Evolutionary conservation across 2,888 invertebrate species (phyloP).

Genomic region (Philereme vetulata): DNA sequence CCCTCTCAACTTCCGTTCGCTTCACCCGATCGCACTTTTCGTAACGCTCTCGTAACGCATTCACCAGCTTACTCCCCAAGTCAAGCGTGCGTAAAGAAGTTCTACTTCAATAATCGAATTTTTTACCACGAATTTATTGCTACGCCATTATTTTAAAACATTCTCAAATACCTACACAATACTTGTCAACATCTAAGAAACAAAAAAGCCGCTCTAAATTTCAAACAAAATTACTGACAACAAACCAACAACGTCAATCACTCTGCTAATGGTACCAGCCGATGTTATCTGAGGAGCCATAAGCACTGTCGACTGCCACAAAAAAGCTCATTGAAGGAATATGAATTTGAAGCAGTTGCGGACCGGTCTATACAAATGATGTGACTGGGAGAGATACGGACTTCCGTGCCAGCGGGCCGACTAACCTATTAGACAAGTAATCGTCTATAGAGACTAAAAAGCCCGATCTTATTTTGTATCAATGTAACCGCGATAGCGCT

Average conservation of each 20-base stretch:
- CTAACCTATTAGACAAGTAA: not conserved
- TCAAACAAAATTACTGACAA: slow-evolving; percentile 82
- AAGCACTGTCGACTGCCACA: slow-evolving; percentile 71
- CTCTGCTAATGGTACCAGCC: slow-evolving; percentile 76
- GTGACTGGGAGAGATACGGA: slow-evolving; percentile 53
- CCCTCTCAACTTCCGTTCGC: too few relatives aligned
- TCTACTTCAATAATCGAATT: too few relatives aligned
- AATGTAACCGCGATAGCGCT: too few relatives aligned
- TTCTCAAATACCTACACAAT: slow-evolving; percentile 44
- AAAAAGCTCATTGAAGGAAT: slow-evolving; percentile 70
- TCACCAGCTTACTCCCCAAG: too few relatives aligned
- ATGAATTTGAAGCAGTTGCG: slow-evolving; percentile 66
- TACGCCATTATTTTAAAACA: slow-evolving; percentile 43
- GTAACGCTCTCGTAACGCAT: too few relatives aligned
- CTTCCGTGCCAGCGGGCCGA: slow-evolving; percentile 52
- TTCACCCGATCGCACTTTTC: too few relatives aligned
- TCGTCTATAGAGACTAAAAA: too few relatives aligned
- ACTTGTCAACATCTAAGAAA: slow-evolving; percentile 62
- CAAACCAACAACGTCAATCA: slow-evolving; percentile 81
- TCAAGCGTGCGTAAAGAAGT: too few relatives aligned
- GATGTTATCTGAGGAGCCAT: slow-evolving; percentile 73
- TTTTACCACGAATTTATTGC: too few relatives aligned
- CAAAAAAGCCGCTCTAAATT: slow-evolving; percentile 70
- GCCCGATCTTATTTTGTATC: too few relatives aligned
- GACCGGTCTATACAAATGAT: slow-evolving; percentile 67